These are phyloP conservation scores for Scolanthus callimorphus DNA, from an alignment of 92 coral and sea anemone species.

Conservation along the genomic window DNA sequence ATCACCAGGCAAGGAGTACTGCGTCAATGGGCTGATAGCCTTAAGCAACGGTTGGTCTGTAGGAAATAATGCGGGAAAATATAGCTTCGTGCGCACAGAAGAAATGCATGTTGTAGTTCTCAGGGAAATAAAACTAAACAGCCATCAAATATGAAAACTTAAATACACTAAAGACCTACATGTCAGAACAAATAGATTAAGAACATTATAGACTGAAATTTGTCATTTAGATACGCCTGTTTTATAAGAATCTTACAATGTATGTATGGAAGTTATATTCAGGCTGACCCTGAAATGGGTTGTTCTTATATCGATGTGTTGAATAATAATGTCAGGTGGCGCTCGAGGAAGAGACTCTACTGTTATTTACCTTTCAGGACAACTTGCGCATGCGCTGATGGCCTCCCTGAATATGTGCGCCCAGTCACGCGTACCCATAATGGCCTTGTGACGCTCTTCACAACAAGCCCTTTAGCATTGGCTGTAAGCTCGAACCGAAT, in stretches of 20 bases:
- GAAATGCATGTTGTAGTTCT: too few relatives aligned
- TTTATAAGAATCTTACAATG: too few relatives aligned
- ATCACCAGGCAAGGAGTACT: slow-evolving; percentile 56
- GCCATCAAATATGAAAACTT: neutral
- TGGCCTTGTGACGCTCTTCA: slow-evolving; percentile 36
- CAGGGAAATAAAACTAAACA: too few relatives aligned
- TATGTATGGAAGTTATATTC: too few relatives aligned
- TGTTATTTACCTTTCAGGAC: slow-evolving; percentile 52
- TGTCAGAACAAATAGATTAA: too few relatives aligned
- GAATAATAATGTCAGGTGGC: neutral
- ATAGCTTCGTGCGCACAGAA: too few relatives aligned
- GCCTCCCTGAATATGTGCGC: slow-evolving; percentile 55
- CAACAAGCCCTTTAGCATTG: slow-evolving; percentile 41
- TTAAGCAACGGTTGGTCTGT: slow-evolving; percentile 72
- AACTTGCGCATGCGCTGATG: slow-evolving; percentile 51
- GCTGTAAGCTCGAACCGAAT: slow-evolving; percentile 52
- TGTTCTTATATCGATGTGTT: too few relatives aligned
- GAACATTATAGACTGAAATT: too few relatives aligned
- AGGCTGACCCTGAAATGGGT: too few relatives aligned
- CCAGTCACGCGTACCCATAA: slow-evolving; percentile 65
- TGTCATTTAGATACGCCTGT: too few relatives aligned
- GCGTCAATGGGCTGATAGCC: slow-evolving; percentile 43
- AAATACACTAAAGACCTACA: too few relatives aligned
- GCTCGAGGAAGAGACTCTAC: neutral
- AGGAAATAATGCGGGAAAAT: neutral